These are phyloP conservation scores for Mobula birostris DNA, from an alignment of 2,113 vertebrate species.

Conservation along the genomic window DNA sequence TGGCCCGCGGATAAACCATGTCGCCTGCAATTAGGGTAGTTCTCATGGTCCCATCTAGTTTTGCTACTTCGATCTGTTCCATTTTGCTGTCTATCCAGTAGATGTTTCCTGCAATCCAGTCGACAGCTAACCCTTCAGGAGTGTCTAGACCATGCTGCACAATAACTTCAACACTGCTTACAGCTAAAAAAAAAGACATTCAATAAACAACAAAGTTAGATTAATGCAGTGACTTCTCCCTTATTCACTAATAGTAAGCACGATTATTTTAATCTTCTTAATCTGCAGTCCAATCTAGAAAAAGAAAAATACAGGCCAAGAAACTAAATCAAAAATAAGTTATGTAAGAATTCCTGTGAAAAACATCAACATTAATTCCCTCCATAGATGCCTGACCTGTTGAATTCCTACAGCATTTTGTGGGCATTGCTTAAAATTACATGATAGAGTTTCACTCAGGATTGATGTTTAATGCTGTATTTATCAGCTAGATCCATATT, in stretches of 20 bases:
- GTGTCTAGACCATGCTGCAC: constrained; percentile 93
- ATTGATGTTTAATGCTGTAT: not conserved
- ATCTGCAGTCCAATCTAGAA: not conserved
- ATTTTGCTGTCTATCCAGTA: constrained; percentile 99
- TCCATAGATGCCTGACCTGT: no score
- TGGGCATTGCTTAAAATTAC: no score
- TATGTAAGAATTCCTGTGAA: no score
- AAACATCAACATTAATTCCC: no score
- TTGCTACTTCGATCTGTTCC: constrained; percentile 96
- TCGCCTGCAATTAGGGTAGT: constrained; percentile 87
- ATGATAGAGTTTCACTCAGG: not conserved
- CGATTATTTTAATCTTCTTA: not conserved
- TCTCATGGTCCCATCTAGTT: constrained; percentile 83
- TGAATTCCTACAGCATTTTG: no score
- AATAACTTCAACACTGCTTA: constrained; percentile 83
- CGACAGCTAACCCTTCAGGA: constrained; percentile 90
- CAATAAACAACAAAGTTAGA: not conserved
- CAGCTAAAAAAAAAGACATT: constrained; percentile 59
- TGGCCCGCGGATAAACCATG: constrained; percentile 94
- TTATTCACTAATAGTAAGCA: not conserved
- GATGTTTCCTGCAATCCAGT: constrained; percentile 93
- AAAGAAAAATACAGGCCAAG: not conserved
- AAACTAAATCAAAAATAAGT: not conserved
- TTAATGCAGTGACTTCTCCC: not conserved
- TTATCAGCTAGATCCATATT: not conserved